Evolutionary conservation across 2,797 vertebrate species (phyloP), one percentile per base, ranked within the genome.

Genomic region (Leptodactylus fallax): DNA sequence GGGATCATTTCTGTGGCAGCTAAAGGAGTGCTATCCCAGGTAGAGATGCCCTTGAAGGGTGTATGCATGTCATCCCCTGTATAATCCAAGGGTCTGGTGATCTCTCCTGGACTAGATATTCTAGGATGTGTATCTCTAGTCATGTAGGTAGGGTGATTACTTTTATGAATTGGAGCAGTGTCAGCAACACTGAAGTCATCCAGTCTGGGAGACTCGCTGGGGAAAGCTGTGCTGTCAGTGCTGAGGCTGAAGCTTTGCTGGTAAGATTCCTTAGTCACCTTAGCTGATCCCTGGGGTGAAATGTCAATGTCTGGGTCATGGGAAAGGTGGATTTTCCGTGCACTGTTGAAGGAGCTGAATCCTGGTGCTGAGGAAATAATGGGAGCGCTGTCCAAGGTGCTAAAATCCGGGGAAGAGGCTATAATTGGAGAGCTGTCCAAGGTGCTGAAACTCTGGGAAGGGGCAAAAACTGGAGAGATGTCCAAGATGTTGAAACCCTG

Each of bases 21-120:
- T 92, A 94, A 92, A 88, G 93, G 93, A 83, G 94, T 94, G 92
- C 93, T 93, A 86, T 91, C 94, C 96, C 97, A 96, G 91, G 92
- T 90, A 92, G 93, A 10, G 72, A 61, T 9, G 23, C 11, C 36
- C 8, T 7, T 19, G 10, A 74, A 5, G 12, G 36, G 25, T 11
- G 23, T 21, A 11, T 36, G 53, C 55, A 69, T 71, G 13, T 86
- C 80, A 83, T 83, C 61, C 36, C 85, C 74, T 78, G 85, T 21
- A 83, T 27, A 47, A 45, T 79, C 80, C 61, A 5, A 56, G 19
- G 36, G 21, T 65, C 51, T 67, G 16, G 8, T 16, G 23, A 7
- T 61, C 80, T 83, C 80, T 53, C 19, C 45, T 7, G 53, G 51
- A 71, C 10, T 51, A 19, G 17, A 25, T 63, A 76, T 58, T 49